Conservation (phyloP, 1,140 invertebrate genomes). For the Diorhabda sublineata region DNA sequence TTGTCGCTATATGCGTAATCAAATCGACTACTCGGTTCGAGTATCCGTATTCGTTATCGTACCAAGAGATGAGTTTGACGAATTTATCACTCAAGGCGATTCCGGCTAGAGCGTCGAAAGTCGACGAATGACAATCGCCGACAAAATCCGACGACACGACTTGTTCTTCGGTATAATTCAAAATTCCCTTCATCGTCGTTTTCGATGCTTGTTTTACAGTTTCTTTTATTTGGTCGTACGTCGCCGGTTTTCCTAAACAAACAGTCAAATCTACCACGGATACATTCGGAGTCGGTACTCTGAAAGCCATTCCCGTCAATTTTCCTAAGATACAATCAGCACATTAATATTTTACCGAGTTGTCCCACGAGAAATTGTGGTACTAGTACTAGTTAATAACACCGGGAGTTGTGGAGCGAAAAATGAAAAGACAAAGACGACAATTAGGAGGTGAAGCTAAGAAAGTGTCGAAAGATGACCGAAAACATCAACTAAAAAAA, state of each 20-base stretch:
- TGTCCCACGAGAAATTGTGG: no score
- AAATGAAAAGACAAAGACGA: no score
- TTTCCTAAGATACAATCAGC: slow-evolving; percentile 2
- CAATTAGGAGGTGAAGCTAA: background rate
- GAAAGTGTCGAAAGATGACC: no score
- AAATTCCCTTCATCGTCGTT: slow-evolving; percentile 78
- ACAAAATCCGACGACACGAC: slow-evolving; percentile 92
- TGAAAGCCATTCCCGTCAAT: slow-evolving; percentile 32
- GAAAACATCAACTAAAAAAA: no score
- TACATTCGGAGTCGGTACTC: slow-evolving; percentile 89
- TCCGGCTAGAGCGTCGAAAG: slow-evolving; percentile 93
- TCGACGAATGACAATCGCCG: slow-evolving; percentile 78
- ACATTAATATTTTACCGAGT: background rate
- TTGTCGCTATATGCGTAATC: slow-evolving; percentile 71
- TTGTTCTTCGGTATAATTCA: slow-evolving; percentile 92
- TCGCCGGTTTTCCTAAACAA: slow-evolving; percentile 61
- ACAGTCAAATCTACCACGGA: slow-evolving; percentile 97
- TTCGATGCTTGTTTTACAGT: slow-evolving; percentile 84
- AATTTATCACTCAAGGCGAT: slow-evolving; percentile 87
- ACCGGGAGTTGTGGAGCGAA: no score
- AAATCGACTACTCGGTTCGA: slow-evolving; percentile 89
- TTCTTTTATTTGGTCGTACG: slow-evolving; percentile 85
- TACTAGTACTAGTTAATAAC: no score
- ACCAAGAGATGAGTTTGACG: slow-evolving; percentile 90
- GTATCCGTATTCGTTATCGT: slow-evolving; percentile 97